phyloP scores from a whole-genome alignment of 1,140 invertebrate genomes.

The Microplitis mediator region DNA sequence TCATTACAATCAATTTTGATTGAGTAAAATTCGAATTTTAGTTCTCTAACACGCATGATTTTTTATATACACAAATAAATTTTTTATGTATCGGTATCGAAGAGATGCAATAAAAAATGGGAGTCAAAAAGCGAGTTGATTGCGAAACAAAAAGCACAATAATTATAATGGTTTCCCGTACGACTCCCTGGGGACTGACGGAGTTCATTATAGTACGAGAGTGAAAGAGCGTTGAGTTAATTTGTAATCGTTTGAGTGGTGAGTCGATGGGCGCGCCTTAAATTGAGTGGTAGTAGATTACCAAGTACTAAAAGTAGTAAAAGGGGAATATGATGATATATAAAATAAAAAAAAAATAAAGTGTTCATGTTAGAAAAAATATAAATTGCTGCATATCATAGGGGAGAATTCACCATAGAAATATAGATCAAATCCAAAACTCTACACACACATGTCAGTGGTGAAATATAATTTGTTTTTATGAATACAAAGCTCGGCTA shows the following conservation, averaged over 20 bases:
- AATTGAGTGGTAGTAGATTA: slow-evolving; percentile 39
- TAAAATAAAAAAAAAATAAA: neutral
- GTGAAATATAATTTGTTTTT: too few species aligned
- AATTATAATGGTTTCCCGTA: slow-evolving; percentile 45
- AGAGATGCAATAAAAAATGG: neutral
- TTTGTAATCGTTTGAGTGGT: slow-evolving; percentile 57
- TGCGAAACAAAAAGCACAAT: slow-evolving; percentile 59
- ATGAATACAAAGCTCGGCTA: too few species aligned
- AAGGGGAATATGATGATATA: slow-evolving; percentile 16
- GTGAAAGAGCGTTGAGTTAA: slow-evolving; percentile 52
- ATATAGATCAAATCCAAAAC: slow-evolving; percentile 51
- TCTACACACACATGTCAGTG: neutral
- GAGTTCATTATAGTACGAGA: slow-evolving; percentile 50
- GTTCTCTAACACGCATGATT: too few species aligned
- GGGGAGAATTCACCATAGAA: slow-evolving; percentile 43
- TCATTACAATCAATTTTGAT: too few species aligned
- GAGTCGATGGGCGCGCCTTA: slow-evolving; percentile 43
- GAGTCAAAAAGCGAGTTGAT: slow-evolving; percentile 33
- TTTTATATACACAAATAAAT: too few species aligned
- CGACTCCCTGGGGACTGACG: slow-evolving; percentile 26
- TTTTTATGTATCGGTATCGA: too few species aligned
- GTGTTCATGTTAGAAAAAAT: neutral
- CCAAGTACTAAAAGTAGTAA: slow-evolving; percentile 5
- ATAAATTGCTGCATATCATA: neutral
- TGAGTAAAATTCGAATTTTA: too few species aligned